Evolutionary conservation across 2,888 invertebrate genomes (phyloP), one percentile per base, ranked within the genome.

Genomic region (Muscina levida): DNA sequence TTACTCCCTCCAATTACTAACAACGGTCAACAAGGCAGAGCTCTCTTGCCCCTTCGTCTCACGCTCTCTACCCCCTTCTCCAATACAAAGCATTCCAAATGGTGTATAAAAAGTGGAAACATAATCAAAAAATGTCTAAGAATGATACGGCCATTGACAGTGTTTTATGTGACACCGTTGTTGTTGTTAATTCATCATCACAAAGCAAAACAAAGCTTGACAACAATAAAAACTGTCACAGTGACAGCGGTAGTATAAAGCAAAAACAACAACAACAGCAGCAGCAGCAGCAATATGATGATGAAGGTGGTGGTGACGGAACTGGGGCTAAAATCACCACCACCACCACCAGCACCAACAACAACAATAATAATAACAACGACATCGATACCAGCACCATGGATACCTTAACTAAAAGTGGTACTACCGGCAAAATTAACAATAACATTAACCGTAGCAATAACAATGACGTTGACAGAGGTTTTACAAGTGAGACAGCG

Each of bases 71-170:
- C 56, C 24, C 42, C 44, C 19, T 31, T 31, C 3, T 31, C 8
- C 31, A 42, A 42, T 42, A 22, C 19, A n/a, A n/a, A n/a, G n/a
- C 31, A 31, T 31, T 31, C 3, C 31, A 31, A 31, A 53, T 53
- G 53, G 51, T 68, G 26, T 68, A 53, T 68, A 68, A 68, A 17
- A 65, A 65, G 53, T 48, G 44, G 24, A 67, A 67, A 57, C 53
- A 66, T 15, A 37, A 78, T 53, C 19, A 67, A 73, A 74, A 76
- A 77, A 86, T 86, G 85, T 83, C 85, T 56, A 84, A 84, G 75
- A 83, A 85, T 82, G 84, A 85, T 82, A 82, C 84, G 80, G 80
- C 72, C 53, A 72, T 68, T 77, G 80, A 66, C 56, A 75, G 51
- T 66, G 57, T 53, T 24, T 65, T 56, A 42, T 53, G 70, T 42